A percentile compares a stretch with the other conserved stretches of the same genome.
Conservation (phyloP, 2,888 invertebrate genomes). For the Antheraea assamensis region DNA sequence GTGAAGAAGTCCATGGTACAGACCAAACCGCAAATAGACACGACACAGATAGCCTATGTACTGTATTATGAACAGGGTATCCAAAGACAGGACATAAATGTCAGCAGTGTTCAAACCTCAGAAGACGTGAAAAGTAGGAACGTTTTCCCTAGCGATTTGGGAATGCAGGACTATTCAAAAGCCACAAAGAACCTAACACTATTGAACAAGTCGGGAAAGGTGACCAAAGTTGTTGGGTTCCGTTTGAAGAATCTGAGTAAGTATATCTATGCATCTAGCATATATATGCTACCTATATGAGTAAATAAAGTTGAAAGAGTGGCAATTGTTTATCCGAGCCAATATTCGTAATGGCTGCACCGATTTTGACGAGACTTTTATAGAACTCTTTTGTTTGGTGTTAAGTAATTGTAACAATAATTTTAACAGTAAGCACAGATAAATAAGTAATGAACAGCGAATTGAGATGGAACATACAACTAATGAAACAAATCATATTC, state of each 20-base stretch:
- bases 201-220: conserved; percentile 65
- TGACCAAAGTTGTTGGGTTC: conserved; percentile 70
- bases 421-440: no score
- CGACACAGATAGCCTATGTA: conserved; percentile 69
- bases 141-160: conserved; percentile 65
- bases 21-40: conserved; percentile 48
- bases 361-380: no score
- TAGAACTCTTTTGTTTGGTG: no score
- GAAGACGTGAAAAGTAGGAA: conserved; percentile 60
- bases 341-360: no score
- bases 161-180: conserved; percentile 59
- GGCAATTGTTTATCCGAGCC: no score
- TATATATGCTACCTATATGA: no score
- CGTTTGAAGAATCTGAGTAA: conserved; percentile 70
- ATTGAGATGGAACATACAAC: no score
- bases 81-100: conserved; percentile 52
- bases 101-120: conserved; percentile 55
- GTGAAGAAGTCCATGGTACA: conserved; percentile 61
- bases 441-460: no score
- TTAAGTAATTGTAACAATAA: no score
- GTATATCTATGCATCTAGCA: no score
- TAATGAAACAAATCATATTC: no score
- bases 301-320: no score
- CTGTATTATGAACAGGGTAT: conserved; percentile 74
- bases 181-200: conserved; percentile 68